Conservation (phyloP, 2,888 invertebrate species). For the Drosophila borealis region DNA sequence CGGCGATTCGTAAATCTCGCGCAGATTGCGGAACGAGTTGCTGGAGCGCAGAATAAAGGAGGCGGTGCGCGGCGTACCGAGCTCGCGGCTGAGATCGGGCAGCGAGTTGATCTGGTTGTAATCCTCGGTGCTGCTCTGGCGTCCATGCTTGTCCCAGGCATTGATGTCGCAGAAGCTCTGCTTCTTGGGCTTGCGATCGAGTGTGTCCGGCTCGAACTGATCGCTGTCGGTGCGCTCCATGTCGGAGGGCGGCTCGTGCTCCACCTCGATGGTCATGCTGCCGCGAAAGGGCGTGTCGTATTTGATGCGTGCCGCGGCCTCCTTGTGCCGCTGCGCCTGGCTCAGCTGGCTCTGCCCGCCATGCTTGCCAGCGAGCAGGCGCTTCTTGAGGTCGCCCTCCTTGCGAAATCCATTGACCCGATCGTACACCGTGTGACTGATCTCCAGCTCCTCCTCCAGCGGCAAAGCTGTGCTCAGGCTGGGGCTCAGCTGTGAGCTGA, state of each 20-base stretch:
- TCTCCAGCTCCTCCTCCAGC: constrained; percentile 92
- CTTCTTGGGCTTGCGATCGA: constrained; percentile 91
- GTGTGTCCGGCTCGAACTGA: constrained; percentile 93
- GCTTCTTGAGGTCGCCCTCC: constrained; percentile 83
- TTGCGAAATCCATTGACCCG: constrained; percentile 83
- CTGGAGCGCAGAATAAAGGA: constrained; percentile 89
- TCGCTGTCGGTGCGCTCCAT: constrained; percentile 89
- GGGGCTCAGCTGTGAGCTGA: constrained; percentile 89
- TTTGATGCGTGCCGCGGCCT: constrained; percentile 85
- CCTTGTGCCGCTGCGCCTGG: constrained; percentile 71
- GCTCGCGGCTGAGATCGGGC: constrained; percentile 74
- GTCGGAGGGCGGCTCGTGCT: constrained; percentile 92
- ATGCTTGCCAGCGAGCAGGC: constrained; percentile 54
- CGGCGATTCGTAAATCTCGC: constrained; percentile 90
- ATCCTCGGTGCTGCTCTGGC: constrained; percentile 51
- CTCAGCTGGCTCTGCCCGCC: constrained; percentile 47
- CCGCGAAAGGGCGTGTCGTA: constrained; percentile 89
- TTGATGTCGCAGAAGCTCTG: constrained; percentile 85
- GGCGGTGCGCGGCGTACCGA: constrained; percentile 63
- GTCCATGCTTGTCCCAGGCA: constrained; percentile 85
- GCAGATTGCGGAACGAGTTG: constrained; percentile 90
- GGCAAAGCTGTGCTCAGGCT: constrained; percentile 90
- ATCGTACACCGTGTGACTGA: constrained; percentile 90
- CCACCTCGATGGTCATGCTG: constrained; percentile 93
- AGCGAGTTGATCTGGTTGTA: constrained; percentile 73